These are phyloP conservation scores for Dendropsophus ebraccatus DNA, from an alignment of 2,113 vertebrate genomes.

Conservation along the genomic window DNA sequence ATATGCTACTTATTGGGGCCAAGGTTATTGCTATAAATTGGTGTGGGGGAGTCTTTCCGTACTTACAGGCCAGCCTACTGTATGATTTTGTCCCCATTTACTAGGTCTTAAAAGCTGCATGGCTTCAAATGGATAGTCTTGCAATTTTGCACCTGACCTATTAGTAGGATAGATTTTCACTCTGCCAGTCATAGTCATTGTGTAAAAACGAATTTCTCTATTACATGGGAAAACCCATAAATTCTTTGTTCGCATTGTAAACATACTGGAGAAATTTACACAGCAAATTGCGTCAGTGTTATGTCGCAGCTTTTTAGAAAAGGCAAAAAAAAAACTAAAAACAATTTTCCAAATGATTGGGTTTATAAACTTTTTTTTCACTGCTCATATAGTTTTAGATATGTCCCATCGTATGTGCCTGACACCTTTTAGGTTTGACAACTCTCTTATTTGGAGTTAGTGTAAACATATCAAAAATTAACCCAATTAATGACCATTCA, in stretches of 20 bases:
- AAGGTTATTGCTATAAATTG: conserved; percentile 44
- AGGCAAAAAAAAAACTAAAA: no score
- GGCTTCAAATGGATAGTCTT: conserved; percentile 17
- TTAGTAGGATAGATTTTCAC: conserved; percentile 43
- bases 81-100: conserved; percentile 48
- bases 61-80: conserved; percentile 1
- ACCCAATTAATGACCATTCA: no score
- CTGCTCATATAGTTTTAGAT: no score
- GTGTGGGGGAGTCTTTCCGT: conserved; percentile 3
- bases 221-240: not conserved
- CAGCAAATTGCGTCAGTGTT: no score
- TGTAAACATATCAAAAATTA: no score
- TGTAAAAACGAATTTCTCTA: not conserved
- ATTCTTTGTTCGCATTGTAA: not conserved
- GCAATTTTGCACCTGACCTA: conserved; percentile 46
- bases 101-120: conserved; percentile 17
- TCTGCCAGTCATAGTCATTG: not conserved
- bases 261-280: not conserved
- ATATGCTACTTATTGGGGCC: conserved; percentile 34
- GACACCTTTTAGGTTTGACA: no score
- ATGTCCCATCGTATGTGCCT: no score
- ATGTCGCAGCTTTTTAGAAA: no score
- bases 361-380: no score
- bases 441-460: no score
- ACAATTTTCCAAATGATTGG: no score